Evolutionary conservation across 2,113 vertebrate genomes (phyloP).

Genomic region (Ia io): DNA sequence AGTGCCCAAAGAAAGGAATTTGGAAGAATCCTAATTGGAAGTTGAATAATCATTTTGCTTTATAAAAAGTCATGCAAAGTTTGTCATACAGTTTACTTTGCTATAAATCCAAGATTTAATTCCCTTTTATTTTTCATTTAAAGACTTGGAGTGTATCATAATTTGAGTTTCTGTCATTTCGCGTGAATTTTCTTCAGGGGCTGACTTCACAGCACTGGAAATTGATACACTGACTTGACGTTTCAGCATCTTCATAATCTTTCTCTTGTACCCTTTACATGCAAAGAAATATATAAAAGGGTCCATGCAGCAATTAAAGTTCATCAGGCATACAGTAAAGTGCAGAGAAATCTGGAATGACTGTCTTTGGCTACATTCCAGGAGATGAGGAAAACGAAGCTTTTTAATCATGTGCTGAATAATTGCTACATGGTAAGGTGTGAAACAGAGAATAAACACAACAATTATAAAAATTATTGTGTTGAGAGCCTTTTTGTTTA

Average conservation of each 20-base stretch:
- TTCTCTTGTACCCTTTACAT: constrained; percentile 97
- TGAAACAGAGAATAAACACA: constrained; percentile 94
- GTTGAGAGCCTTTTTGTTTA: constrained; percentile 94
- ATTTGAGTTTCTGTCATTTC: constrained; percentile 80
- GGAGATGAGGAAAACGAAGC: constrained; percentile 79
- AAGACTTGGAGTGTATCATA: constrained; percentile 77
- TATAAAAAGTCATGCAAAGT: background rate
- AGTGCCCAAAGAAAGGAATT: background rate
- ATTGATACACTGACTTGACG: constrained; percentile 90
- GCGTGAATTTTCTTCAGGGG: constrained; percentile 90
- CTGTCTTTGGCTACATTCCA: constrained; percentile 83
- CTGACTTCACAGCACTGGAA: constrained; percentile 91
- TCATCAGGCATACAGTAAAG: constrained; percentile 94
- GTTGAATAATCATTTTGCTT: background rate
- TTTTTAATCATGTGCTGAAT: constrained; percentile 96
- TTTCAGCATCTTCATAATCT: constrained; percentile 91
- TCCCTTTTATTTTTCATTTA: constrained; percentile 77
- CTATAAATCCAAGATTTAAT: background rate
- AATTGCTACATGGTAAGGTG: constrained; percentile 93
- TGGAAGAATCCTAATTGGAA: background rate
- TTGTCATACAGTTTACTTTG: background rate
- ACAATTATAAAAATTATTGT: constrained; percentile 95
- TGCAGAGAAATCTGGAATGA: constrained; percentile 95
- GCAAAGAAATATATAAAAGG: constrained; percentile 99
- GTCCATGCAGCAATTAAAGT: constrained; percentile 95